Evolutionary conservation across 2,888 invertebrate species (phyloP), one percentile per base, ranked within the genome.

Genomic region (Tortrix viridana): DNA sequence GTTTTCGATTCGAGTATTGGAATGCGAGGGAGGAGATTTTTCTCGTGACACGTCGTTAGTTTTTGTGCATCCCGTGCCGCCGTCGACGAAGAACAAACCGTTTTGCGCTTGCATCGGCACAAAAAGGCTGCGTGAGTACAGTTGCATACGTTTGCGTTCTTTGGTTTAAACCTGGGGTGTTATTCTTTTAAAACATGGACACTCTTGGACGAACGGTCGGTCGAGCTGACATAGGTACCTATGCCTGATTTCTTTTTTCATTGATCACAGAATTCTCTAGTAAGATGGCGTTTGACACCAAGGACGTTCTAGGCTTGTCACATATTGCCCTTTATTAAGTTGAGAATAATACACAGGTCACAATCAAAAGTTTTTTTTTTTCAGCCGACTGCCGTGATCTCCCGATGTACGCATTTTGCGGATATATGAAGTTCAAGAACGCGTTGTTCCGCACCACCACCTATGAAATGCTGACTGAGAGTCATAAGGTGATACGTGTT

Each of bases 1-100:
- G 9, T 95, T 95, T 69, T 90, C 93, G 53, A 93, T 94, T 41
- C 84, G 92, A 57, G 93, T 95, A 0, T 75, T 95, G 38, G 92
- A 92, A 65, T 95, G 95, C 70, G 94, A 94, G 52, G 90, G 93
- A 5, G 94, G 94, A 0, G 93, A 94, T 76, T 94, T 94, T 66
- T 88, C 88, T 0, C 84, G 85, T 57, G 91, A 82, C 37, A 75
- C 79, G 0, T 86, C 86, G 0, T 60, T 76, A 47, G 82, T 86
- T 19, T 60, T 87, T 46, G 77, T 87, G 0, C 84, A 82, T 37
- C 79, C 84, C 0, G 68, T 74, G 7, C 50, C 50, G 9, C 55
- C 69, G 49, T 66, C 71, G 4, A 59, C 70, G 0, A 76, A 72
- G 19, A 72, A 79, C 32, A 12, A 32, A 1, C 85, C 86, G 0